Conservation (phyloP, 2,797 vertebrate species). For the Oreochromis grahami region DNA sequence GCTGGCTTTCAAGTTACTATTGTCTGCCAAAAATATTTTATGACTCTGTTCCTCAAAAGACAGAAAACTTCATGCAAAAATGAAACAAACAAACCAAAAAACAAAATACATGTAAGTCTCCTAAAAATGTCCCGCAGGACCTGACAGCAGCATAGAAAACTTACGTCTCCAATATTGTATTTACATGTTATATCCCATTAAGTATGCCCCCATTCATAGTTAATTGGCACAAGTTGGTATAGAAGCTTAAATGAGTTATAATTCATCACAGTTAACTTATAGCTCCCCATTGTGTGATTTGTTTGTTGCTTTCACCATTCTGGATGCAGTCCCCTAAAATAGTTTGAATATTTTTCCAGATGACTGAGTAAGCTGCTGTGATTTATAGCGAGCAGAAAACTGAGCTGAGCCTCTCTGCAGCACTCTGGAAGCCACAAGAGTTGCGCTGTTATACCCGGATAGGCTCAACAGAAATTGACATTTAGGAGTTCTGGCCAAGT, state of each 20-base stretch:
- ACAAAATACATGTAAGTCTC: not conserved
- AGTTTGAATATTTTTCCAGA: constrained; percentile 11
- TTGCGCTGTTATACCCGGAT: constrained; percentile 14
- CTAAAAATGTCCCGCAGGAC: not conserved
- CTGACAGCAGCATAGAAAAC: not conserved
- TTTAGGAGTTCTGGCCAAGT: constrained; percentile 53
- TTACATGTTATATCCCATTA: not conserved
- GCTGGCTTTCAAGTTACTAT: not conserved
- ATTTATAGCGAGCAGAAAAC: constrained; percentile 38
- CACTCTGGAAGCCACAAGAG: constrained; percentile 32
- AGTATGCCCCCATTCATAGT: not conserved
- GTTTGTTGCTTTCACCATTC: not conserved
- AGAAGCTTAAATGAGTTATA: not conserved
- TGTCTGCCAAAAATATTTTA: not conserved
- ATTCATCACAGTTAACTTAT: not conserved
- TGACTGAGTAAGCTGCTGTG: constrained; percentile 12
- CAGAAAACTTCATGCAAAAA: not conserved
- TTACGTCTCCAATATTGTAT: not conserved
- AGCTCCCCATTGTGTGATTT: not conserved
- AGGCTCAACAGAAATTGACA: constrained; percentile 44
- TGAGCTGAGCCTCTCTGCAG: constrained; percentile 1
- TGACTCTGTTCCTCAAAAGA: not conserved
- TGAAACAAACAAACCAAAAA: rapidly evolving
- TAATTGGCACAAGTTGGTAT: not conserved
- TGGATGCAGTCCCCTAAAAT: not conserved